Evolutionary conservation across 2,797 vertebrate species (phyloP), one percentile per base, ranked within the genome.

Genomic region (Gambusia yucatana): DNA sequence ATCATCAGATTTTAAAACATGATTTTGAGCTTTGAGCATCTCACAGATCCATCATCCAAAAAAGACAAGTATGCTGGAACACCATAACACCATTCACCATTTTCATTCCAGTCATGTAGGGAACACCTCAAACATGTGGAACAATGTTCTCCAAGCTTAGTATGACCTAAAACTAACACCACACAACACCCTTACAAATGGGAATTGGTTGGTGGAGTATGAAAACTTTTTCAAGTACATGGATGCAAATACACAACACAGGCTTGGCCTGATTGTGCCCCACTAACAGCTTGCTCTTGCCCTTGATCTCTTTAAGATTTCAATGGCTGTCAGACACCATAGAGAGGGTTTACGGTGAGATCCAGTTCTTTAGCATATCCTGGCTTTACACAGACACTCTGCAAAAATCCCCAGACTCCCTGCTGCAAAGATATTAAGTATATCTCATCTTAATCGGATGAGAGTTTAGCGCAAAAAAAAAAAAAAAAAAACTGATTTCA

Each of bases 361-460:
- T 57, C 6, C 76, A 33, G 46, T 46, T 65, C 46, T 41, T 65
- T 28, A 63, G 63, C 47, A 80, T 61, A 81, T 59, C 39, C 67
- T 13, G 1, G 46, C 48, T 78, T 82, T 77, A 73, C 52, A 13
- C 52, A 72, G 76, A 81, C 75, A 44, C 57, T 63, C 74, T 44
- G 16, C 10, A 65, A 59, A 73, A 73, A 63, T 50, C 43, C 11
- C 4, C 11, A 33, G 39, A 52, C 77, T 0, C 74, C 81, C 81
- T 4, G 55, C 78, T 75, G 82, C 76, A 70, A 48, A 70, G 75
- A 48, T 4, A 17, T 86, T 86, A 86, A 79, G 67, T 77, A 33
- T 72, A 75, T 88, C 73, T 80, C 52, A 84, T 91, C 74, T 82
- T 85, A 88, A 87, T 89, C 73, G 36, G 9, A 67, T 47, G 69